phyloP scores from a whole-genome alignment of 1,140 invertebrate species.

The Zelostemma sp. region DNA sequence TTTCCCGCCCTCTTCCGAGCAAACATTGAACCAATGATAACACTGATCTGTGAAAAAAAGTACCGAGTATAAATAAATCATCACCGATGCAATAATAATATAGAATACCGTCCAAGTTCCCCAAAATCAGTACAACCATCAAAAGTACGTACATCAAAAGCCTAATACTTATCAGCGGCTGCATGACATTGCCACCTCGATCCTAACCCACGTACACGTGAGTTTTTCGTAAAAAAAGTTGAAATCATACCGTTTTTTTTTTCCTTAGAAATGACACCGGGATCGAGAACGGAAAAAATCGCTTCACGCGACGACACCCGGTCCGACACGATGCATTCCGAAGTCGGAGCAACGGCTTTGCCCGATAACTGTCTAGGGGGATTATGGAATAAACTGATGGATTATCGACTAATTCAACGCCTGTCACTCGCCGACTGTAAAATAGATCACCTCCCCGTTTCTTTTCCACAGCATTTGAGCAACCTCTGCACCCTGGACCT shows the following conservation, averaged over 20 bases:
- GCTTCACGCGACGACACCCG: background rate
- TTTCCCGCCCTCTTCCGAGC: background rate
- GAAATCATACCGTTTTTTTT: too few relatives aligned
- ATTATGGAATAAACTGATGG: constrained; percentile 6
- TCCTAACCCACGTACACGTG: too few relatives aligned
- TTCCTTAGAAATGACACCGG: constrained; percentile 18
- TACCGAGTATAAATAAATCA: too few relatives aligned
- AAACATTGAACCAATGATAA: constrained; percentile 5
- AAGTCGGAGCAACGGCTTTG: too few relatives aligned
- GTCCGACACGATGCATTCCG: constrained; percentile 1
- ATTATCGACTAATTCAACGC: constrained; percentile 18
- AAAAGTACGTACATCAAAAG: too few relatives aligned
- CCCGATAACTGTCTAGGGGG: background rate
- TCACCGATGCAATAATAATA: too few relatives aligned
- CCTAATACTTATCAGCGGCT: too few relatives aligned
- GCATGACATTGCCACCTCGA: too few relatives aligned
- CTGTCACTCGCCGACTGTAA: constrained; percentile 21
- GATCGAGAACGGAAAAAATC: constrained; percentile 6
- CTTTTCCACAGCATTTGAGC: constrained; percentile 24
- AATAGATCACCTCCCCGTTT: constrained; percentile 23
- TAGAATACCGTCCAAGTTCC: too few relatives aligned
- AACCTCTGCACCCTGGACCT: constrained; percentile 41
- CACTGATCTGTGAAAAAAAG: too few relatives aligned
- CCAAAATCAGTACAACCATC: too few relatives aligned
- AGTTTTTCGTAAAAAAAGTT: too few relatives aligned